Evolutionary conservation across 2,888 invertebrate species (phyloP).

Genomic region (Rambutsinella grinnellia): DNA sequence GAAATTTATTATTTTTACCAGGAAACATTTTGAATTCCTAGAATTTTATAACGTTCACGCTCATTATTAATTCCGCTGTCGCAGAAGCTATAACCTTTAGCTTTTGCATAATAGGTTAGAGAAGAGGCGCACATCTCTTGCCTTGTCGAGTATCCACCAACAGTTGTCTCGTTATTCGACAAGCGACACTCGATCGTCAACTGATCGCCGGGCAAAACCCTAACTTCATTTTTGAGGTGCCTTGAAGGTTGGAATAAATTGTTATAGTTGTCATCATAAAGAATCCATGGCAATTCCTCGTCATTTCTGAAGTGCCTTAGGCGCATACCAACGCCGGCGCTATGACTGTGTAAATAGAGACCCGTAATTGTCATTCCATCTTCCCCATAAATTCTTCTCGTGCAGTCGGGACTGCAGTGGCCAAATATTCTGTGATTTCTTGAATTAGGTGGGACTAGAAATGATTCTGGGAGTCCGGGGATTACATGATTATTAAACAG

Average conservation of each 20-base stretch:
- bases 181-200: slow-evolving; percentile 36
- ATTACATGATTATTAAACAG: slow-evolving; percentile 84
- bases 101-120: neutral
- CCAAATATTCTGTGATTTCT: slow-evolving; percentile 83
- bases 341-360: slow-evolving; percentile 85
- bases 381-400: slow-evolving; percentile 75
- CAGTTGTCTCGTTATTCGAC: slow-evolving; percentile 18
- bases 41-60: neutral
- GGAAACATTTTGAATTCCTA: slow-evolving; percentile 10
- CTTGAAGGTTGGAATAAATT: slow-evolving; percentile 29
- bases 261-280: slow-evolving; percentile 69
- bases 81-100: neutral
- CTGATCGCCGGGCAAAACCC: slow-evolving; percentile 41
- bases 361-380: slow-evolving; percentile 86
- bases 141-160: slow-evolving; percentile 2
- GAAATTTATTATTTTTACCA: neutral
- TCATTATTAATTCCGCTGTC: slow-evolving; percentile 5
- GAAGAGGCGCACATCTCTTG: slow-evolving; percentile 21
- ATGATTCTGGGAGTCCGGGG: slow-evolving; percentile 79
- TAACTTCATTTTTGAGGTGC: slow-evolving; percentile 20
- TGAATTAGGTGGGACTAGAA: slow-evolving; percentile 87
- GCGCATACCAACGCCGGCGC: slow-evolving; percentile 72
- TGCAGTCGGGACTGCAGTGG: slow-evolving; percentile 85
- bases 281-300: slow-evolving; percentile 81
- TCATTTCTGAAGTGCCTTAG: slow-evolving; percentile 83